A percentile compares a stretch with the other conserved stretches of the same genome.
These are phyloP conservation scores for Gobio gobio DNA, from an alignment of 2,113 vertebrate genomes.

Conservation along the genomic window DNA sequence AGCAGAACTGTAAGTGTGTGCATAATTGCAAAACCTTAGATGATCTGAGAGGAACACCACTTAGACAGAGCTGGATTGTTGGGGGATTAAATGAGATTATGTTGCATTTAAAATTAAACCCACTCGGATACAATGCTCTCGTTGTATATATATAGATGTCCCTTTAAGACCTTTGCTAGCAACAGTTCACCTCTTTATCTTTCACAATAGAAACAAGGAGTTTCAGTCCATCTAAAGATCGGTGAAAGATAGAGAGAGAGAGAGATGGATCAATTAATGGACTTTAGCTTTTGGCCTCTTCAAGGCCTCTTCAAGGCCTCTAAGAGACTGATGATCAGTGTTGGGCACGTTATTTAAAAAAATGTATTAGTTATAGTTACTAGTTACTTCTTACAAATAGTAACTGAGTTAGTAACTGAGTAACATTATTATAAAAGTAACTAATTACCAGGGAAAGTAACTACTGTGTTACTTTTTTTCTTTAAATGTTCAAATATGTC, in stretches of 20 bases:
- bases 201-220: no score
- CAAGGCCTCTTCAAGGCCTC: not conserved
- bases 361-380: no score
- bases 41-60: not conserved
- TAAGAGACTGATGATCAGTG: not conserved
- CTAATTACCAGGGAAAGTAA: no score
- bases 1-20: not conserved
- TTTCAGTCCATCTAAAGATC: not conserved
- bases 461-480: no score
- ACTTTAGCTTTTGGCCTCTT: not conserved
- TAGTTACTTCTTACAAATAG: no score
- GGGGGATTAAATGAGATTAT: constrained; percentile 42
- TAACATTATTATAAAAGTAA: no score
- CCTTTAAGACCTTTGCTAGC: not conserved
- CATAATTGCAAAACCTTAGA: not conserved
- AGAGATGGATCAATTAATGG: not conserved
- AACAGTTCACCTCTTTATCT: not conserved
- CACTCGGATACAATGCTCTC: not conserved
- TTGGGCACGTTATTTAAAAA: no score
- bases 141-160: no score
- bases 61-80: not conserved
- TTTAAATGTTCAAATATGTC: no score
- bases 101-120: constrained; percentile 23
- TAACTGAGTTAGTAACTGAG: no score
- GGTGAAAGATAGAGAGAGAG: not conserved